A percentile compares a stretch with the other conserved stretches of the same genome.
Evolutionary conservation across 2,888 invertebrate species (phyloP).

Genomic region (Ectropis crepuscularia): DNA sequence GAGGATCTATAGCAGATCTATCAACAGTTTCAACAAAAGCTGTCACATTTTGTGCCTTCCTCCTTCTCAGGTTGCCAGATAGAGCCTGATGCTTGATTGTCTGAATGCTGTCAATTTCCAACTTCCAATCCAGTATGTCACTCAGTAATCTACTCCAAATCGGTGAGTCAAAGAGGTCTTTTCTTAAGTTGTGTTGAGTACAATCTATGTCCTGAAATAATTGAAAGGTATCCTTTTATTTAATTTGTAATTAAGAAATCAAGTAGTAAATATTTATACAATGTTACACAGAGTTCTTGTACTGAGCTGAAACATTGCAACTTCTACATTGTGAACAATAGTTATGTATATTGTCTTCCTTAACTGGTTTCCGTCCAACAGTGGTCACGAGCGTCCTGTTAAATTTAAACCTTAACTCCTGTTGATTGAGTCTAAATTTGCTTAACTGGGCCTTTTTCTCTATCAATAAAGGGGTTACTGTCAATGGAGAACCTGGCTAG

Average conservation of each 20-base stretch:
- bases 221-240: neutral
- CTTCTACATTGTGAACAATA: no score
- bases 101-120: slow-evolving; percentile 68
- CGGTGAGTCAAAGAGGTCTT: slow-evolving; percentile 69
- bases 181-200: slow-evolving; percentile 61
- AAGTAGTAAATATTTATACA: no score
- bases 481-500: no score
- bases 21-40: slow-evolving; percentile 76
- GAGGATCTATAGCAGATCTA: slow-evolving; percentile 72
- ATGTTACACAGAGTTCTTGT: no score
- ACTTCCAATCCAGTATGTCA: slow-evolving; percentile 60
- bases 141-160: slow-evolving; percentile 65
- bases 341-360: no score
- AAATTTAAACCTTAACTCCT: no score
- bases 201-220: slow-evolving; percentile 71
- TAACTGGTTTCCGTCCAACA: no score
- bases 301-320: no score
- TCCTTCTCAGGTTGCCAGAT: slow-evolving; percentile 61
- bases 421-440: no score
- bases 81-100: slow-evolving; percentile 69
- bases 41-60: slow-evolving; percentile 70
- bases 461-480: no score
- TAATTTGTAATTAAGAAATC: neutral
- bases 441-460: no score
- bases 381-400: no score